phyloP scores from a whole-genome alignment of 2,888 invertebrate genomes.

The Petrophora chlorosata region DNA sequence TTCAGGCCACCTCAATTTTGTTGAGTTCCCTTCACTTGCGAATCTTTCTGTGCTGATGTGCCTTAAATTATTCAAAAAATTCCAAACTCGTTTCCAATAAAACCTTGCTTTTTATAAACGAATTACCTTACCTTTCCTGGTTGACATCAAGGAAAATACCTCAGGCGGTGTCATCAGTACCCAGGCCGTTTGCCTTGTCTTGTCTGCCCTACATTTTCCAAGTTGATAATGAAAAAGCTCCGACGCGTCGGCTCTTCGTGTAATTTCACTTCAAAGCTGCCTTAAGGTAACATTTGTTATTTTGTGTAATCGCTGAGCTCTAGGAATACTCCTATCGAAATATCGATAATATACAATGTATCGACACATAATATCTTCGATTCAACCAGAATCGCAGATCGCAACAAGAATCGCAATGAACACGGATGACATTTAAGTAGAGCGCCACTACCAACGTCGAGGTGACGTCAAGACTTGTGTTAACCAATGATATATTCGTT shows the following conservation, averaged over 20 bases:
- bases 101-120: constrained; percentile 5
- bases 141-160: constrained; percentile 34
- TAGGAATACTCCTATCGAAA: constrained; percentile 56
- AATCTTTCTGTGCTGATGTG: too few relatives aligned
- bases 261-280: constrained; percentile 70
- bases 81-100: neutral
- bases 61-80: too few relatives aligned
- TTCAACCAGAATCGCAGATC: too few relatives aligned
- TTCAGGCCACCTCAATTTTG: too few relatives aligned
- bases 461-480: too few relatives aligned
- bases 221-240: constrained; percentile 78
- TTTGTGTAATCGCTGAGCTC: constrained; percentile 65
- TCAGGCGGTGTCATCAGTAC: constrained; percentile 40
- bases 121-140: constrained; percentile 28
- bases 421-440: too few relatives aligned
- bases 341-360: constrained; percentile 30
- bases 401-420: too few relatives aligned
- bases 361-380: too few relatives aligned
- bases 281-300: constrained; percentile 64
- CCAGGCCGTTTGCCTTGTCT: constrained; percentile 45
- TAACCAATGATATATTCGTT: too few relatives aligned
- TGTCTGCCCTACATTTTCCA: constrained; percentile 69
- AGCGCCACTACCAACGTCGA: too few relatives aligned
- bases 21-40: too few relatives aligned
- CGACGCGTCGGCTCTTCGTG: constrained; percentile 55